Base-by-base conservation (phyloP, 2,113 vertebrate species). In the Canis aureus region DNA sequence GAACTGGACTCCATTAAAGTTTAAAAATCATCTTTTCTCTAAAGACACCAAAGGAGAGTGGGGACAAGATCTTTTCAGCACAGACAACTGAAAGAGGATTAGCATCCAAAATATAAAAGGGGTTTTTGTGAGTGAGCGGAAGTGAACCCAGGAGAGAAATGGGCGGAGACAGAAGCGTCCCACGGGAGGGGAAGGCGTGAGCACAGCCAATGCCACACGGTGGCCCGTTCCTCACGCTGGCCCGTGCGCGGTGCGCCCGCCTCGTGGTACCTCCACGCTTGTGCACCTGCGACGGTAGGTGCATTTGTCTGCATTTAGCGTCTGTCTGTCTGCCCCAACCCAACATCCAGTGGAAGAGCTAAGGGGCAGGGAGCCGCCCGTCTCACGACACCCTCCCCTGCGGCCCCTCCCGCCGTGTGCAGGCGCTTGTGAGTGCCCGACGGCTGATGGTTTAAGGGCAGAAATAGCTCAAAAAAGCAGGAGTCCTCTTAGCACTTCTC, bases 181-280 rank as follows among this genome's bases (percentile, higher is more conserved):
- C n/a, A 5, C 53, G 3, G 81, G 62, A 66, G 35, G 22, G 16
- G 59, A 27, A 16, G 43, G 29, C 15, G 2, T 3, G 35, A 11
- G 6, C 11, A 2, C 25, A 5, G 43, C 43, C 43, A 17, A 1
- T 8, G 15, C 25, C 15, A 8, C 3, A 0, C 5, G 1, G 19
- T 8, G 6, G 23, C 3, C 25, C 3, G 16, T 27, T n/a, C 2
- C 8, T 4, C 15, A 64, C 22, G 1, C 13, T 5, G 38, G 23
- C 13, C 10, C 55, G 3, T 13, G 35, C 20, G 9, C 13, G 20
- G 22, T 15, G 1, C 1, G 7, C 67, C 5, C 17, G 0, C 17
- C n/a, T 73, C 12, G 62, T 17, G 51, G 0, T 17, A 11, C 9
- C 6, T 49, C 43, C 43, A 43, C 43, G 7, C 43, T 43, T 43